phyloP scores from a whole-genome alignment of 2,888 invertebrate genomes.

The Drosophila gaucha region DNA sequence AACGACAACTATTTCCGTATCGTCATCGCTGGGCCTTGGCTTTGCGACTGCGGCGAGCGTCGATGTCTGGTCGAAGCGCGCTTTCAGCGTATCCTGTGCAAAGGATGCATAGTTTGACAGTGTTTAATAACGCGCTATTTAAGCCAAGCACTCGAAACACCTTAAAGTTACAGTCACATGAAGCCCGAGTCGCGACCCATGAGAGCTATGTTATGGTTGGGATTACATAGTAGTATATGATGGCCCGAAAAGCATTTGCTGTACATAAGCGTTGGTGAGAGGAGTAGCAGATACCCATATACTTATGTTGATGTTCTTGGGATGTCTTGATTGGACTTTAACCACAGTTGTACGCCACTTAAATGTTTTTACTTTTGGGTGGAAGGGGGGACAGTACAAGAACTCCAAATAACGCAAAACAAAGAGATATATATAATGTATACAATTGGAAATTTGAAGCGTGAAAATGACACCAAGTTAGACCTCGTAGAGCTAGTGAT shows the following conservation, averaged over 20 bases:
- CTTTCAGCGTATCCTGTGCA: slow-evolving; percentile 74
- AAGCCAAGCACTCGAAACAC: slow-evolving; percentile 4
- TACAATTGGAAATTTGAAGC: slow-evolving; percentile 63
- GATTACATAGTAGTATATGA: slow-evolving; percentile 11
- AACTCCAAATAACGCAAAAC: slow-evolving; percentile 42
- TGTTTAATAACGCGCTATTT: slow-evolving; percentile 26
- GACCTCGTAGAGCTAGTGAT: slow-evolving; percentile 78
- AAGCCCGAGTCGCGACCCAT: slow-evolving; percentile 9
- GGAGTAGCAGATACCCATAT: slow-evolving; percentile 40
- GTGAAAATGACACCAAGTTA: slow-evolving; percentile 80
- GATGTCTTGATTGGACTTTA: slow-evolving; percentile 42
- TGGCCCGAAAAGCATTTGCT: slow-evolving; percentile 50
- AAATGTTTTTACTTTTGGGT: slow-evolving; percentile 6
- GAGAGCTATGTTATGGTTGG: slow-evolving; percentile 13
- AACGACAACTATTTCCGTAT: slow-evolving; percentile 87
- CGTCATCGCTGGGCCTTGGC: slow-evolving; percentile 62
- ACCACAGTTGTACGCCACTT: slow-evolving; percentile 66
- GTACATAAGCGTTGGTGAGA: slow-evolving; percentile 57
- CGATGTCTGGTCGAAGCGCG: slow-evolving; percentile 66
- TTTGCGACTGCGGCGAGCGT: slow-evolving; percentile 44
- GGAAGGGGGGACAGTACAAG: slow-evolving; percentile 49
- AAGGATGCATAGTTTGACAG: slow-evolving; percentile 53
- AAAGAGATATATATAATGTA: slow-evolving; percentile 18
- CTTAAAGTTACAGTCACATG: slow-evolving; percentile 13
- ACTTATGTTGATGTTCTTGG: slow-evolving; percentile 35